These are phyloP conservation scores for Xiphophorus couchianus DNA, from an alignment of 2,113 vertebrate species.

Conservation along the genomic window DNA sequence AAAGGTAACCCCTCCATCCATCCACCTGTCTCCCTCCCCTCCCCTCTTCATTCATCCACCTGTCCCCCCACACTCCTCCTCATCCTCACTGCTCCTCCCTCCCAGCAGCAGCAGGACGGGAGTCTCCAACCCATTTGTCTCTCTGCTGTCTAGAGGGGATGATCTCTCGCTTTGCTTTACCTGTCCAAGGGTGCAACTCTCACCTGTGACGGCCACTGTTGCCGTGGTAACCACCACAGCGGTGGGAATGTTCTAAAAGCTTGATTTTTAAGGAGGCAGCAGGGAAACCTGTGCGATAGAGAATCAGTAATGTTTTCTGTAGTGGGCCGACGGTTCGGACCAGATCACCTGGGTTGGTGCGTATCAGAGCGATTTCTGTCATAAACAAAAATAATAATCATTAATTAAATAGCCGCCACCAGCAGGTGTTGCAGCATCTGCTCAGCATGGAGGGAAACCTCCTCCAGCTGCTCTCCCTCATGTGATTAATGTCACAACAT, in stretches of 20 bases:
- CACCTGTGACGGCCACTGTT: slow-evolving; percentile 55
- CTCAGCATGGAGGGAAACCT: too few relatives aligned
- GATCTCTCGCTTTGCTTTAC: slow-evolving; percentile 85
- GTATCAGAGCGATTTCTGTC: too few relatives aligned
- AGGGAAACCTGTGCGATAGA: neutral
- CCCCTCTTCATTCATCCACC: slow-evolving; percentile 44
- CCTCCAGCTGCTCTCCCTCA: too few relatives aligned
- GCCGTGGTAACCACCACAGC: slow-evolving; percentile 7
- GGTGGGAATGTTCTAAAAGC: neutral
- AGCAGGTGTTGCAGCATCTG: too few relatives aligned
- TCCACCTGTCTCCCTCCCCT: slow-evolving; percentile 64
- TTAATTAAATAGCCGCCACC: too few relatives aligned
- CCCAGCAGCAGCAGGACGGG: slow-evolving; percentile 79
- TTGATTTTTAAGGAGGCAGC: neutral
- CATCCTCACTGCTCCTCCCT: slow-evolving; percentile 63
- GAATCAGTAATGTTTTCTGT: too few relatives aligned
- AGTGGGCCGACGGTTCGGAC: too few relatives aligned
- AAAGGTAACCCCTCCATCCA: slow-evolving; percentile 95
- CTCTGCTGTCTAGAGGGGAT: slow-evolving; percentile 70
- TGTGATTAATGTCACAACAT: neutral
- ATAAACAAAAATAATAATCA: too few relatives aligned
- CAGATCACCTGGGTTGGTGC: neutral
- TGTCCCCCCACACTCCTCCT: slow-evolving; percentile 51
- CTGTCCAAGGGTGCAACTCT: slow-evolving; percentile 89
- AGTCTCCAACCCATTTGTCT: slow-evolving; percentile 70